Base-by-base conservation (phyloP, 92 coral and sea anemone genomes). In the Porites lobata region DNA sequence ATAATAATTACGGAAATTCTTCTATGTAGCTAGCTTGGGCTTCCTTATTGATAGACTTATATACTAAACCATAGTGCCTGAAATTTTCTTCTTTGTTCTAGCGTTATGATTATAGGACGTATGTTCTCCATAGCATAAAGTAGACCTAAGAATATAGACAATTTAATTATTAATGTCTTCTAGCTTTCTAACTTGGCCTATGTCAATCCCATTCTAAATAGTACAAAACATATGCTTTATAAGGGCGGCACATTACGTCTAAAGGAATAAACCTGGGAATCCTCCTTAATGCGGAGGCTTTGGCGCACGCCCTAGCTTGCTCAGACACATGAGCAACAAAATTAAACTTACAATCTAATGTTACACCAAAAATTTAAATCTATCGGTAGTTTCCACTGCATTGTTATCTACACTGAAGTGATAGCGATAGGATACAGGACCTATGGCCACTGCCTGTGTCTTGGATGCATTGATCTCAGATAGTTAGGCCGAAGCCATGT, bases 331-430 rank as follows among this genome's bases (percentile, higher is more conserved):
- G 6, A 4, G 43, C 43, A 38, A 38, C 4, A 38, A 38, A 38
- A 38, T 38, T 38, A 2, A 3, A 4, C 43, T 38, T 38, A 38
- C 43, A 38, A 67, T 89, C 79, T 65, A 83, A 59, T 20, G 89
- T 80, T 58, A 89, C 92, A 72, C 92, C 92, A 74, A 89, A 90
- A 69, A 89, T 89, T 75, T 65, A 80, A 84, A 50, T 77, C 68
- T 89, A 12, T 89, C 92, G 38, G 89, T 76, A 81, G 77, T 50
- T 22, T 84, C 65, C n/a, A 84, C 61, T 24, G 76, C 59, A 63
- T 78, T 68, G 29, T 83, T 82, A 17, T 83, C 82, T n/a, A 83
- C 62, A 66, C 65, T 64, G 43, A 85, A 9, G 65, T 63, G 38
- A 68, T 85, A 85, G 19, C 57, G 56, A 76, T 85, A 85, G 26